Evolutionary conservation across 2,797 vertebrate genomes (phyloP).

Genomic region (Stomatorhinus walkeri): DNA sequence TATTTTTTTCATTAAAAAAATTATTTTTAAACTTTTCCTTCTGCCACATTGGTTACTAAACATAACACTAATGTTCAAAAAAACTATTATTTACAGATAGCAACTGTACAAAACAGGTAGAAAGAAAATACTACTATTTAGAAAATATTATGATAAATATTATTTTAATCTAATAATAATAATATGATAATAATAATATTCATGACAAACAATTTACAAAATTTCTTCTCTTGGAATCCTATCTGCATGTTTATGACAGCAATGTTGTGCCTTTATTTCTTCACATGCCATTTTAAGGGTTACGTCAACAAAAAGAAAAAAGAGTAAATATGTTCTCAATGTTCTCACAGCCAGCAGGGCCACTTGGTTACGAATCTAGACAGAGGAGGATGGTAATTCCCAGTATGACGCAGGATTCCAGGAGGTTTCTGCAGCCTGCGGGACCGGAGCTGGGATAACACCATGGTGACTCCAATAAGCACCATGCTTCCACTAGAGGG

Average conservation of each 20-base stretch:
- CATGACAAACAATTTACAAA: neutral
- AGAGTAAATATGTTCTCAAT: neutral
- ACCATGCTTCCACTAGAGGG: slow-evolving; percentile 26
- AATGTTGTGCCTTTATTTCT: neutral
- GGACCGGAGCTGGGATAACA: neutral
- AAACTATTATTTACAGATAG: neutral
- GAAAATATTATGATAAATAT: neutral
- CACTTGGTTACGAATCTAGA: neutral
- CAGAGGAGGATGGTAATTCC: neutral
- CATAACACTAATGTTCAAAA: neutral
- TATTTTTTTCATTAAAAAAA: neutral
- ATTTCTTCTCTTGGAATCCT: neutral
- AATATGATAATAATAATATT: neutral
- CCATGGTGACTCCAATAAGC: neutral
- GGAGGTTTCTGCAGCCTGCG: neutral
- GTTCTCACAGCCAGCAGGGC: neutral
- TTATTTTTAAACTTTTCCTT: neutral
- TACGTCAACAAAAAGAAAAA: neutral
- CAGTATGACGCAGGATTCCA: neutral
- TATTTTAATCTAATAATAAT: no score
- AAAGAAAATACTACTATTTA: neutral
- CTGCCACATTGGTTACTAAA: neutral
- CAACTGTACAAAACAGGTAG: neutral
- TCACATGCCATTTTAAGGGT: neutral
- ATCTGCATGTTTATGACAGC: neutral